Conservation (phyloP, 2,797 vertebrate species). For the Morelia viridis region DNA sequence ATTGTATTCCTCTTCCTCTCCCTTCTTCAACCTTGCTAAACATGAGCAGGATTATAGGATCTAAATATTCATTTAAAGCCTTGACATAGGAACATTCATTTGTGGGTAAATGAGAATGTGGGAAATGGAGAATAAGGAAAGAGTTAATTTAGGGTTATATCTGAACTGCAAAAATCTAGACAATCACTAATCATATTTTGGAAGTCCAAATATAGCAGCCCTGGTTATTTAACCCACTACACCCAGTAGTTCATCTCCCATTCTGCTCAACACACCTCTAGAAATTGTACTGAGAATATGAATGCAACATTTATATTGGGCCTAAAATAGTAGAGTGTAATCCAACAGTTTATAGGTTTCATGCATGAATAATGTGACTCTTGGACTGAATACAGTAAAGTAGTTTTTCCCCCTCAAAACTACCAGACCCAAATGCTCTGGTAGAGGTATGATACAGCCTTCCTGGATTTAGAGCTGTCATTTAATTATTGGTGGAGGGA, state of each 20-base stretch:
- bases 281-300: no score
- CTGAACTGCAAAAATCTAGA: neutral
- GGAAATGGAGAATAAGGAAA: neutral
- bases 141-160: neutral
- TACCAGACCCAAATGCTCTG: neutral
- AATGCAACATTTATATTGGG: no score
- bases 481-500: neutral
- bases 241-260: neutral
- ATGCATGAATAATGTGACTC: no score
- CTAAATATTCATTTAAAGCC: neutral
- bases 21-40: neutral
- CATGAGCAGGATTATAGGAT: neutral
- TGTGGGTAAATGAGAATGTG: neutral
- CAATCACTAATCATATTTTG: neutral
- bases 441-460: neutral
- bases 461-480: neutral
- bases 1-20: neutral
- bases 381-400: no score
- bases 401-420: neutral
- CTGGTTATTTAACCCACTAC: neutral
- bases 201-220: neutral
- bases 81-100: neutral
- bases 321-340: no score
- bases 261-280: neutral
- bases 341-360: no score